Percentiles rank a stretch among this genome's conserved stretches.
Conservation (phyloP, 2,888 invertebrate genomes). For the Stegophylla sp. region DNA sequence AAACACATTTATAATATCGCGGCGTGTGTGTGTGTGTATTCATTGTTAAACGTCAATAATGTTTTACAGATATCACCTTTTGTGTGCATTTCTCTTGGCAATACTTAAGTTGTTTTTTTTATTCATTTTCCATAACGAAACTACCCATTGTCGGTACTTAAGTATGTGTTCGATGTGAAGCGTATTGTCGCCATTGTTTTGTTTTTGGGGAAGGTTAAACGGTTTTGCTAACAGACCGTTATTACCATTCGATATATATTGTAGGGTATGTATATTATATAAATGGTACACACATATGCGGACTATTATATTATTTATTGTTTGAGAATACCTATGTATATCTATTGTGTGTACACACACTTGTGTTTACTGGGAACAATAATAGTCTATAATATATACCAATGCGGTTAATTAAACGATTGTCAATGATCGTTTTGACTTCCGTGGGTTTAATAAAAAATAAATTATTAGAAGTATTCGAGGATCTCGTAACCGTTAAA, state of each 20-base stretch:
- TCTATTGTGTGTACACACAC: not conserved
- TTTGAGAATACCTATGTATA: conserved; percentile 6
- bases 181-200: conserved; percentile 40
- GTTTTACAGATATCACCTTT: conserved; percentile 58
- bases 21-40: not conserved
- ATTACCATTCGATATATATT: not conserved
- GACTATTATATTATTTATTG: conserved; percentile 20
- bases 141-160: conserved; percentile 46
- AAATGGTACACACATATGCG: not conserved
- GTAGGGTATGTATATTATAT: not conserved
- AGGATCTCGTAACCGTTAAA: conserved; percentile 1
- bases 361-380: not conserved
- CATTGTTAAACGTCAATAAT: conserved; percentile 58
- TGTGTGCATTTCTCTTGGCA: conserved; percentile 48
- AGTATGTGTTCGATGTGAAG: conserved; percentile 44
- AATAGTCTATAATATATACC: not conserved
- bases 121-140: conserved; percentile 15
- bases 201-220: conserved; percentile 54
- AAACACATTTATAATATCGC: not conserved
- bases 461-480: not conserved
- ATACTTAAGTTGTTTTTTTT: conserved; percentile 34
- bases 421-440: conserved; percentile 21
- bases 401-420: conserved; percentile 50
- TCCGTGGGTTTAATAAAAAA: not conserved
- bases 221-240: conserved; percentile 55